Percentiles rank a stretch among this genome's conserved stretches.
Conservation (phyloP, 2,113 vertebrate species). For the Misgurnus mizolepis region DNA sequence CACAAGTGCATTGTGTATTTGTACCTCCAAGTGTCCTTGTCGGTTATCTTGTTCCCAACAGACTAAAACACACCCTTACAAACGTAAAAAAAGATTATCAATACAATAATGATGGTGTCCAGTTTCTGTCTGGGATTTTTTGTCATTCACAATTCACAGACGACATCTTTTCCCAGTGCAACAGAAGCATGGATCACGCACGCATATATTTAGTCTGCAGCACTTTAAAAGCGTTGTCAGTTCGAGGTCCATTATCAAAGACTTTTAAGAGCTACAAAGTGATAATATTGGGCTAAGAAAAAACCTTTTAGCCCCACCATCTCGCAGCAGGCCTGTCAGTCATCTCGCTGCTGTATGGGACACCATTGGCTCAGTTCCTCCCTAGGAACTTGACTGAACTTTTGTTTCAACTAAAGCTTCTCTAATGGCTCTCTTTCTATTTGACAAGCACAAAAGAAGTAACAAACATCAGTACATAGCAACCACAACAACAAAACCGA, state of each 20-base stretch:
- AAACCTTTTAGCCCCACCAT: background rate
- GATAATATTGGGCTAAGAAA: constrained; percentile 11
- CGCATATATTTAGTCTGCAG: background rate
- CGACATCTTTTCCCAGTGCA: constrained; percentile 1
- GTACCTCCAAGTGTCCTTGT: constrained; percentile 26
- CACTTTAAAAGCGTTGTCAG: constrained; percentile 24
- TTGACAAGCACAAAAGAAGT: constrained; percentile 32
- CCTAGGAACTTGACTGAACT: constrained; percentile 42
- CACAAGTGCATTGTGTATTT: constrained; percentile 20
- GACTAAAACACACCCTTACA: background rate
- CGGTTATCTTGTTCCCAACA: constrained; percentile 12
- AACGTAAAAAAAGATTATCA: constrained; percentile 12
- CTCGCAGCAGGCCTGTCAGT: constrained; percentile 41
- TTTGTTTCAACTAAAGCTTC: constrained; percentile 37
- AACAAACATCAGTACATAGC: constrained; percentile 26
- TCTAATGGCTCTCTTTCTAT: constrained; percentile 23
- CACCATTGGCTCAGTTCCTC: constrained; percentile 31
- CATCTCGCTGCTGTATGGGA: constrained; percentile 29
- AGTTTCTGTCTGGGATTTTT: constrained; percentile 10
- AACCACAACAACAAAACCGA: background rate
- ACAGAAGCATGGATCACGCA: background rate
- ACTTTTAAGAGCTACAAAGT: constrained; percentile 22
- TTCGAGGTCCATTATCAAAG: constrained; percentile 22
- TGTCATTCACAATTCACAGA: constrained; percentile 22
- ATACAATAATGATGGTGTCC: background rate